Percentiles rank a stretch among this genome's conserved stretches.
phyloP scores from a whole-genome alignment of 2,113 vertebrate genomes.

The Artemisiospiza belli region DNA sequence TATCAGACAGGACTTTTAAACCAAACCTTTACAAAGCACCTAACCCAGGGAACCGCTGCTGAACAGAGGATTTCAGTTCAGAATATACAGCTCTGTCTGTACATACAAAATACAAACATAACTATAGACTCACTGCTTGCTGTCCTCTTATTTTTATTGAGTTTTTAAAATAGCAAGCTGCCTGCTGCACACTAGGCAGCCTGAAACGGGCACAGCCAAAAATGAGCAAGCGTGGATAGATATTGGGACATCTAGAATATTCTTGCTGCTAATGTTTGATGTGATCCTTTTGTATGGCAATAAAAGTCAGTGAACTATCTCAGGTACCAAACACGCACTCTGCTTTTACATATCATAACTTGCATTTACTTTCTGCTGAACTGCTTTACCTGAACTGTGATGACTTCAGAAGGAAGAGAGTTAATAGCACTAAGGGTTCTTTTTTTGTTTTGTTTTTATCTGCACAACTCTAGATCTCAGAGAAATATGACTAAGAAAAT shows the following conservation, averaged over 20 bases:
- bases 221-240: background rate
- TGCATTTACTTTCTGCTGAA: background rate
- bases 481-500: slow-evolving; percentile 48
- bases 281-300: background rate
- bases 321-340: background rate
- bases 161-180: background rate
- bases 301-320: background rate
- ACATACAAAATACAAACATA: background rate
- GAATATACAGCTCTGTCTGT: background rate
- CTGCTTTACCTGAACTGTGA: background rate
- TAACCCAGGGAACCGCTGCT: background rate
- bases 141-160: background rate
- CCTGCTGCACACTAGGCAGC: background rate
- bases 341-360: background rate
- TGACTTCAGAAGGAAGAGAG: background rate
- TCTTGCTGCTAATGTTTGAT: background rate
- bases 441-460: background rate
- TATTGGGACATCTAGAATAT: background rate
- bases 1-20: background rate
- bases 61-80: background rate
- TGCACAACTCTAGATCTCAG: slow-evolving; percentile 25
- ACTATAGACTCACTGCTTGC: background rate
- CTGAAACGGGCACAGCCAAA: background rate
- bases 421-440: background rate
- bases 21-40: background rate